These are phyloP conservation scores for Melangyna quadrimaculata DNA, from an alignment of 2,888 invertebrate species.

Conservation along the genomic window DNA sequence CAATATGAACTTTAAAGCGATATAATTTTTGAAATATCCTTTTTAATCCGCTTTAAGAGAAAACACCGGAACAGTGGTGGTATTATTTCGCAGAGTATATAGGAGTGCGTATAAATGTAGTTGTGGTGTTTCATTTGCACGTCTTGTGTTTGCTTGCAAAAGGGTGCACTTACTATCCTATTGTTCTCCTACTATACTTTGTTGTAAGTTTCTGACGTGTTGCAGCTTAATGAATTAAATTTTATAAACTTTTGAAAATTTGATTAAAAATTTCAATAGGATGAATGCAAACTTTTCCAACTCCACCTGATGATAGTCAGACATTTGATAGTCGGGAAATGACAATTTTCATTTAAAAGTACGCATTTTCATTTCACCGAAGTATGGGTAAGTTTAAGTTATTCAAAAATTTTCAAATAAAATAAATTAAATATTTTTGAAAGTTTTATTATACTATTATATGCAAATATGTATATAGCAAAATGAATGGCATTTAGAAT, in stretches of 20 bases:
- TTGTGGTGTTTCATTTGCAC: not conserved
- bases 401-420: not conserved
- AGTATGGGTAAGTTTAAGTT: not conserved
- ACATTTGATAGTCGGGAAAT: not conserved
- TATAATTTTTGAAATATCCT: slow-evolving; percentile 44
- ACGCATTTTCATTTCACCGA: not conserved
- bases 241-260: slow-evolving; percentile 49
- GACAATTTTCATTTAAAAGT: slow-evolving; percentile 1
- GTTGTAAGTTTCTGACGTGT: slow-evolving; percentile 25
- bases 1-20: not conserved
- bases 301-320: slow-evolving; percentile 24
- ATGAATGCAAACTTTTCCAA: slow-evolving; percentile 22
- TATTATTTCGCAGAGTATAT: no score
- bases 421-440: not conserved
- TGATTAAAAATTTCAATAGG: slow-evolving; percentile 41
- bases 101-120: no score
- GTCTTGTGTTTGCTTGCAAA: not conserved
- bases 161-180: not conserved
- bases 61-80: not conserved
- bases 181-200: not conserved
- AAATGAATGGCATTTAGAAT: not conserved
- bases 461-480: not conserved
- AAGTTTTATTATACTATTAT: not conserved
- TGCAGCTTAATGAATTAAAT: slow-evolving; percentile 49
- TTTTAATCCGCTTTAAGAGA: slow-evolving; percentile 35